Percentiles rank a stretch among this genome's conserved stretches.
Conservation (phyloP, 2,888 invertebrate species). For the Drosophila tanythrix region DNA sequence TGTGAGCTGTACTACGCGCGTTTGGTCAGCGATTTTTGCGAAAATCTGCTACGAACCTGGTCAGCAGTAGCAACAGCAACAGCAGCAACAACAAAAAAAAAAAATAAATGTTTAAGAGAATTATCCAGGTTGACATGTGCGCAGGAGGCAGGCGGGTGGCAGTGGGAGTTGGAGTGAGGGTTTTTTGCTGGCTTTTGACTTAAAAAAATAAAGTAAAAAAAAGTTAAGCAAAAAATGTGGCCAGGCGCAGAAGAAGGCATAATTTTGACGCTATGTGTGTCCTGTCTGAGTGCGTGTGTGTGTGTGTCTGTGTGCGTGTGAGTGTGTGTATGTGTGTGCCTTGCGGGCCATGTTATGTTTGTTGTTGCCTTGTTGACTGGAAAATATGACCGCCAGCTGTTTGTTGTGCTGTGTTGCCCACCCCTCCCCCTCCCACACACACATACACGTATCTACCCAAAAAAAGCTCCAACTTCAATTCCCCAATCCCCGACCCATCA, state of each 20-base stretch:
- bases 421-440: background rate
- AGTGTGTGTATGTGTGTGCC: constrained; percentile 17
- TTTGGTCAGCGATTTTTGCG: constrained; percentile 27
- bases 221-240: constrained; percentile 1
- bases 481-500: background rate
- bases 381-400: constrained; percentile 80
- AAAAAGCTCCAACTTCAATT: constrained; percentile 10
- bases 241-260: constrained; percentile 50
- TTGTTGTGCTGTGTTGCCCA: constrained; percentile 59
- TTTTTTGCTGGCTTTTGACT: constrained; percentile 1
- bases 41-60: constrained; percentile 17
- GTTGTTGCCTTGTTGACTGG: constrained; percentile 80
- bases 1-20: background rate
- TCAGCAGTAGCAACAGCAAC: background rate
- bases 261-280: constrained; percentile 47
- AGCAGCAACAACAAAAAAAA: background rate
- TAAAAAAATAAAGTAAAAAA: background rate
- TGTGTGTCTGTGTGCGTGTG: constrained; percentile 12
- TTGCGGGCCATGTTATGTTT: constrained; percentile 63
- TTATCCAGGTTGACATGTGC: constrained; percentile 45
- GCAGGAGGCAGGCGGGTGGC: background rate
- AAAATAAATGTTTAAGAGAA: constrained; percentile 18
- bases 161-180: too few relatives aligned
- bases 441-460: constrained; percentile 12
- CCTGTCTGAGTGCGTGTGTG: background rate